Evolutionary conservation across 2,888 invertebrate species (phyloP).

Genomic region (Thyatira batis): DNA sequence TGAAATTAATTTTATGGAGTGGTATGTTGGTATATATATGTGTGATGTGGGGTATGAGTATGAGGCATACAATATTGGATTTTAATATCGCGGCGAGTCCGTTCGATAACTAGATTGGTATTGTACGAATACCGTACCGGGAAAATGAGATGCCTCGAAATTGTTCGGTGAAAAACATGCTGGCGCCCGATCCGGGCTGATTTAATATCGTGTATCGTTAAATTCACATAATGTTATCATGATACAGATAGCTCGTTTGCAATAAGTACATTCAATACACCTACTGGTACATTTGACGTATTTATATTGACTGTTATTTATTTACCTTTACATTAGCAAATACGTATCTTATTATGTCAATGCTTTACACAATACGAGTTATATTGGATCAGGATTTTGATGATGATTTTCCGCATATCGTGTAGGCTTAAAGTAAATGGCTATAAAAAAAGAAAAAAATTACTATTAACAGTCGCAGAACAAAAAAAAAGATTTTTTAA

Average conservation of each 20-base stretch:
- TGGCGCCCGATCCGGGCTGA: conserved; percentile 36
- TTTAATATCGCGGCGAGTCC: conserved; percentile 55
- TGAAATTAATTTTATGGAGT: conserved; percentile 27
- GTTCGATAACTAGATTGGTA: conserved; percentile 63
- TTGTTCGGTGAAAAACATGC: conserved; percentile 51
- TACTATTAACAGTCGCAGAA: no score
- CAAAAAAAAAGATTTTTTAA: no score
- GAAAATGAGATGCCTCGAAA: conserved; percentile 46
- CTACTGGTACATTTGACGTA: neutral
- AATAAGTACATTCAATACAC: neutral
- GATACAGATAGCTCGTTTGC: neutral
- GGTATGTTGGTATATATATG: no score
- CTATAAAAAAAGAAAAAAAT: no score
- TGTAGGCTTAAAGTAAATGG: no score
- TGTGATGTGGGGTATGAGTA: conserved; percentile 23
- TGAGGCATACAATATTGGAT: conserved; percentile 51
- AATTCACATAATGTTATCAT: conserved; percentile 36
- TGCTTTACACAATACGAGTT: no score
- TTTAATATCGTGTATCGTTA: conserved; percentile 46
- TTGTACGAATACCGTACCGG: conserved; percentile 51
- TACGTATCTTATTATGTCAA: neutral
- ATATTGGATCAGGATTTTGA: no score
- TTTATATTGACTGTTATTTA: neutral
- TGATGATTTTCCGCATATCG: no score
- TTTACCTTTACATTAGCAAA: neutral